Conservation (phyloP, 2,113 vertebrate genomes). For the Coptodon bakossiorum region DNA sequence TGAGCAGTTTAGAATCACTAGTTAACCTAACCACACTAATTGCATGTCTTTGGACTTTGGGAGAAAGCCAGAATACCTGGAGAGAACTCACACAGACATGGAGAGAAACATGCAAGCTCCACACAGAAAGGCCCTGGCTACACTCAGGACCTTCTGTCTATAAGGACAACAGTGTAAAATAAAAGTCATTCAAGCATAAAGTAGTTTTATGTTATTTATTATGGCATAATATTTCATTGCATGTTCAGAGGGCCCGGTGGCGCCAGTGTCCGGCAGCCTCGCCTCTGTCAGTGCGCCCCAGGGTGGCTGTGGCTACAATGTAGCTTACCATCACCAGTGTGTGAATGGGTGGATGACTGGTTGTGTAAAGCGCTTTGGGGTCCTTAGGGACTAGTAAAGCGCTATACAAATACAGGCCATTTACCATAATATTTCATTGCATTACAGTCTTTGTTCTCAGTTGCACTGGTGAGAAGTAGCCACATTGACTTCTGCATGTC, state of each 20-base stretch:
- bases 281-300: no score
- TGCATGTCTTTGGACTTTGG: not conserved
- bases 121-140: not conserved
- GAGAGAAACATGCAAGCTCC: not conserved
- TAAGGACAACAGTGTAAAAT: not conserved
- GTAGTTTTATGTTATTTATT: not conserved
- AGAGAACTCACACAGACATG: not conserved
- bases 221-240: not conserved
- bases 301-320: no score
- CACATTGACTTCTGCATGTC: not conserved
- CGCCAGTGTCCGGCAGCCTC: no score
- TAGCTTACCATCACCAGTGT: no score
- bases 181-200: not conserved
- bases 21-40: not conserved
- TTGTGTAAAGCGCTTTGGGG: no score
- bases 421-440: no score
- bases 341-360: no score
- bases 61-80: not conserved
- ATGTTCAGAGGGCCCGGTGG: no score
- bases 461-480: not conserved
- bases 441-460: not conserved
- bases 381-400: no score
- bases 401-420: no score
- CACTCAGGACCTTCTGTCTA: not conserved
- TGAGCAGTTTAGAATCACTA: accelerated